These are phyloP conservation scores for Tokudaia tokunoshimensis DNA, from an alignment of 2,797 vertebrate genomes.

Conservation along the genomic window DNA sequence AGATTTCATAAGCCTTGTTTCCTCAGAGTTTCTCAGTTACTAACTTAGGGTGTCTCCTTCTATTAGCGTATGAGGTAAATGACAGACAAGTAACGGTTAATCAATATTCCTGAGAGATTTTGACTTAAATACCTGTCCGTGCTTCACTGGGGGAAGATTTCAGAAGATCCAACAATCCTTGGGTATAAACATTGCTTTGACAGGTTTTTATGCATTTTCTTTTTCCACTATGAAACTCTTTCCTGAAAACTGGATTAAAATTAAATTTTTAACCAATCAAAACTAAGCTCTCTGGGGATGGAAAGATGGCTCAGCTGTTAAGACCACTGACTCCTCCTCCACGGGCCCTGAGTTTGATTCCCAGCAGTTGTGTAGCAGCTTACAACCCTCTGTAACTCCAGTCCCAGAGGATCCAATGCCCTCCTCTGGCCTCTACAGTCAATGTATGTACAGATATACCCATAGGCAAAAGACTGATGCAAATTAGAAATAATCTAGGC, in stretches of 20 bases:
- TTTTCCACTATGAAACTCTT: conserved; percentile 11
- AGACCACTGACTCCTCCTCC: neutral
- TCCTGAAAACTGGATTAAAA: conserved; percentile 30
- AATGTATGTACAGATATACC: neutral
- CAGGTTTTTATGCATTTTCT: neutral
- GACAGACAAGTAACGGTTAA: neutral
- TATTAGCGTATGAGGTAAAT: neutral
- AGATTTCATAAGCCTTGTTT: neutral
- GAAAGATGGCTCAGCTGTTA: neutral
- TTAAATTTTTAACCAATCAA: conserved; percentile 38
- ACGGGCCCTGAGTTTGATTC: neutral
- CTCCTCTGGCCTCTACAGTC: neutral
- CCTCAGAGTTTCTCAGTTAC: neutral
- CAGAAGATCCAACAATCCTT: neutral
- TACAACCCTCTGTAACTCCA: neutral
- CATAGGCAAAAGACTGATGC: neutral
- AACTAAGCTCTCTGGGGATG: neutral
- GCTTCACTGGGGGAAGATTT: neutral
- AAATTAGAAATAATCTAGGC: neutral
- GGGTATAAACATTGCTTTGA: neutral
- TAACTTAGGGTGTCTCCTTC: neutral
- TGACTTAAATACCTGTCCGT: neutral
- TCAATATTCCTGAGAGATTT: neutral
- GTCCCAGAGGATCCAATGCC: neutral
- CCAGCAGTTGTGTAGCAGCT: neutral